Evolutionary conservation across 2,113 vertebrate genomes (phyloP), one percentile per base, ranked within the genome.

Genomic region (Arenaria interpres): DNA sequence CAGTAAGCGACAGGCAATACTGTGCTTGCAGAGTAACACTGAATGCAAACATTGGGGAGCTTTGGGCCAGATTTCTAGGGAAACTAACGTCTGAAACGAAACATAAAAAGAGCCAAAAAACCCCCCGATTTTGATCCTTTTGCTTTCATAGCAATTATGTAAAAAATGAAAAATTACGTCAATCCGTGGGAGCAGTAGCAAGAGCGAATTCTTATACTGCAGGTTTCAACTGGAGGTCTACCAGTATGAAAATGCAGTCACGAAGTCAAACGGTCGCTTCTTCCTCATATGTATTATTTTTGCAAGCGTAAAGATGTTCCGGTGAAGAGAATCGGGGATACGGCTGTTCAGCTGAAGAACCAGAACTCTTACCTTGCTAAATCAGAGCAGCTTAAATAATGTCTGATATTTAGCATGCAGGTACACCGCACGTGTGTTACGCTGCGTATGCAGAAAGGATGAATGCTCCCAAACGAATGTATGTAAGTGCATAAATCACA

Each of bases 41-140:
- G n/a, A 68, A 85, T n/a, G 54, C 43, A 86, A 89, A 83, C 53
- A 73, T 0, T 41, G 76, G 25, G 37, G 35, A 68, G 15, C 62
- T 91, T 93, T 48, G 43, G 43, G 64, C 45, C 73, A 62, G 50
- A 87, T 57, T 74, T 89, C 78, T 87, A 11, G 27, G 62, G 60
- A 78, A 95, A 78, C 19, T 41, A 6, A 51, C 43, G 59, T 28
- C 80, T 81, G 74, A 82, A 96, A 75, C 14, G 74, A 82, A 96
- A 75, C 14, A 32, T 28, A 12, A 74, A 39, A 89, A 71, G 62
- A 35, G 9, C 35, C 15, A 22, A 23, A 7, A n/a, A 27, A 35
- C 19, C 54, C 13, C 41, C 41, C 6, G 9, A n/a, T 80, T 89
- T 80, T 66, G 89, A 66, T 94, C 23, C 30, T 81, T 67, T 53